A percentile compares a stretch with the other conserved stretches of the same genome.
These are phyloP conservation scores for Hydropsyche tenuis DNA, from an alignment of 1,140 invertebrate genomes.

Conservation along the genomic window DNA sequence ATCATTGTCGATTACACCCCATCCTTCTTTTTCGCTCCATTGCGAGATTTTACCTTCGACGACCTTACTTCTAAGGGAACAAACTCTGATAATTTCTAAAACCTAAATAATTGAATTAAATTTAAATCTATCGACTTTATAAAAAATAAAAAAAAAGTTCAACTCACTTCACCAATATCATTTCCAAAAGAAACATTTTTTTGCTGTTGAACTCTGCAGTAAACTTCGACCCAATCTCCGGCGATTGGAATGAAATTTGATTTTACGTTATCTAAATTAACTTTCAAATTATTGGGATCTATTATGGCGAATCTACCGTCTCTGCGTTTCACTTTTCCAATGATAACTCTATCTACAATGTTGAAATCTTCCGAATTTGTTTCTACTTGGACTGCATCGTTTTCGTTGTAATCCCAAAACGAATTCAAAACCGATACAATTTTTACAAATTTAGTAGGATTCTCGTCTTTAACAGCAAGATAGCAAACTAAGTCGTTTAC, in stretches of 20 bases:
- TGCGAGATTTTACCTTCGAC: constrained; percentile 62
- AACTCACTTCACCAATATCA: constrained; percentile 25
- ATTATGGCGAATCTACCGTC: constrained; percentile 61
- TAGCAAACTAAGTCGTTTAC: constrained; percentile 56
- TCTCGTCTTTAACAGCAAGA: constrained; percentile 53
- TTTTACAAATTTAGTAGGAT: constrained; percentile 52
- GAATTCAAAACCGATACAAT: constrained; percentile 55
- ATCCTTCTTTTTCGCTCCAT: constrained; percentile 58
- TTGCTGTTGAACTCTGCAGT: constrained; percentile 64
- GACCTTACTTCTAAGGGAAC: constrained; percentile 63
- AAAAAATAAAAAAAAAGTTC: not conserved
- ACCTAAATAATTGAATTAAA: constrained; percentile 59
- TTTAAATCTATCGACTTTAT: constrained; percentile 34
- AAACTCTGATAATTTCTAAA: constrained; percentile 64
- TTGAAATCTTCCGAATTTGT: constrained; percentile 53
- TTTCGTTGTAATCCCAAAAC: constrained; percentile 54
- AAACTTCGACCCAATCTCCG: constrained; percentile 71
- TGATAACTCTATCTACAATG: constrained; percentile 58
- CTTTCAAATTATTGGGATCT: constrained; percentile 60
- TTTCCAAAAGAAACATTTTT: constrained; percentile 53
- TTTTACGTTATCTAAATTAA: constrained; percentile 65
- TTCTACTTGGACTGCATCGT: constrained; percentile 44
- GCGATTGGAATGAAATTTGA: constrained; percentile 61
- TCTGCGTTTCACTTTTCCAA: constrained; percentile 63
- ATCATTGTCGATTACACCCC: constrained; percentile 61